A percentile compares a stretch with the other conserved stretches of the same genome.
Conservation (phyloP, 2,888 invertebrate genomes). For the Scaptomyza parva region DNA sequence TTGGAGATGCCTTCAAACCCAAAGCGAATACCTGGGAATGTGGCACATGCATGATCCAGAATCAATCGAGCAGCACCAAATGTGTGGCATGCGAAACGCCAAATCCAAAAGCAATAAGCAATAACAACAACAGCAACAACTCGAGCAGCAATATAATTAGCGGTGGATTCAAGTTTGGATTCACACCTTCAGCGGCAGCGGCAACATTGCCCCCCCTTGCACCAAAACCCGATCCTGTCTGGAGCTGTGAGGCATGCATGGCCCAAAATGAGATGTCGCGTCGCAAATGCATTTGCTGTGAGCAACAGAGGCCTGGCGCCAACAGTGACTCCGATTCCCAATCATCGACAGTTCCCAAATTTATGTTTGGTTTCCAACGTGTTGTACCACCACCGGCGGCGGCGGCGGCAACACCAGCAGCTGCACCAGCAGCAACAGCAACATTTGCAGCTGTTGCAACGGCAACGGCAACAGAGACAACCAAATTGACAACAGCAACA, state of each 20-base stretch:
- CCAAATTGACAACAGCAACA: conserved; percentile 22
- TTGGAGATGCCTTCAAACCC: conserved; percentile 86
- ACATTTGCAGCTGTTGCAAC: conserved; percentile 18
- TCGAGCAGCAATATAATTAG: conserved; percentile 10
- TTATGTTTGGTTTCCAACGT: conserved; percentile 82
- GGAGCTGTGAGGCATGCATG: conserved; percentile 88
- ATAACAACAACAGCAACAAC: conserved; percentile 7
- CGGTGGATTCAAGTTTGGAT: conserved; percentile 61
- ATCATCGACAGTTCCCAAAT: conserved; percentile 67
- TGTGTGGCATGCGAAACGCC: conserved; percentile 87
- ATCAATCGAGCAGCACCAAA: conserved; percentile 84
- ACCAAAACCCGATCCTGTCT: conserved; percentile 84
- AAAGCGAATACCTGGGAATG: conserved; percentile 87
- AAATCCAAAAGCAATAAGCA: conserved; percentile 77
- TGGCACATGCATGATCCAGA: conserved; percentile 86
- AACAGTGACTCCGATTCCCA: conserved; percentile 25
- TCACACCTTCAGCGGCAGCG: conserved; percentile 2
- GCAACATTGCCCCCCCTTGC: conserved; percentile 74
- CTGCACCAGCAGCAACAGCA: conserved; percentile 16
- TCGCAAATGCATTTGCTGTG: conserved; percentile 87
- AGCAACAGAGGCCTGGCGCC: conserved; percentile 85
- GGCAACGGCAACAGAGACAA: conserved; percentile 7
- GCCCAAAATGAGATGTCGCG: conserved; percentile 86
- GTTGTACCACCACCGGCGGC: conserved; percentile 9
- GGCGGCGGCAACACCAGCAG: conserved; percentile 18